phyloP scores from a whole-genome alignment of 2,888 invertebrate genomes.

The Odontocolon sp. region DNA sequence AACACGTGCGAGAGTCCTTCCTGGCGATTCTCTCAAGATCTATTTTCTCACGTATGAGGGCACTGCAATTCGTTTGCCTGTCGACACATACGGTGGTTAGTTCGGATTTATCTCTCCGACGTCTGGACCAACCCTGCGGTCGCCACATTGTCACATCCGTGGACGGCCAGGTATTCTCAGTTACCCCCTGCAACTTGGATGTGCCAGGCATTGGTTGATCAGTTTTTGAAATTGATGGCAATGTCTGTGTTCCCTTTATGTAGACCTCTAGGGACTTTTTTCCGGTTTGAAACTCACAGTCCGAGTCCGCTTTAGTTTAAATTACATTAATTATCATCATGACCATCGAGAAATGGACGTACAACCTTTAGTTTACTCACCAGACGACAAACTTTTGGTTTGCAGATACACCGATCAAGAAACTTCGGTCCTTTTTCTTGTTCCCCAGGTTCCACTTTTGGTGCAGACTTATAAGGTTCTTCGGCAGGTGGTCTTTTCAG shows the following conservation, averaged over 20 bases:
- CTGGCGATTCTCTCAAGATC: constrained; percentile 31
- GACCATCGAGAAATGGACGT: constrained; percentile 9
- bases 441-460: constrained; percentile 20
- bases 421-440: constrained; percentile 19
- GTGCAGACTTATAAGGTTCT: constrained; percentile 39
- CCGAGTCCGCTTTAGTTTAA: constrained; percentile 24
- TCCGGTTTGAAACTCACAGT: not conserved
- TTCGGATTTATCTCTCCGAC: constrained; percentile 56
- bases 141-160: constrained; percentile 42
- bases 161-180: constrained; percentile 44
- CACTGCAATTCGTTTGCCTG: constrained; percentile 57
- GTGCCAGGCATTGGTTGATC: constrained; percentile 16
- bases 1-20: constrained; percentile 38
- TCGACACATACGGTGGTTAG: constrained; percentile 54
- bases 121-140: constrained; percentile 40
- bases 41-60: constrained; percentile 29
- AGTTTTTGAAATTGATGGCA: constrained; percentile 22
- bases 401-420: constrained; percentile 49
- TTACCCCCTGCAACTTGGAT: constrained; percentile 43
- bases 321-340: not conserved
- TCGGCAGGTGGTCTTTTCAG: constrained; percentile 4
- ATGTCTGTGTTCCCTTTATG: constrained; percentile 41
- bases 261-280: not conserved
- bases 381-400: constrained; percentile 44
- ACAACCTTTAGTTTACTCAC: constrained; percentile 39